Conservation (phyloP, 2,113 vertebrate species). For the Malaclemys terrapin region DNA sequence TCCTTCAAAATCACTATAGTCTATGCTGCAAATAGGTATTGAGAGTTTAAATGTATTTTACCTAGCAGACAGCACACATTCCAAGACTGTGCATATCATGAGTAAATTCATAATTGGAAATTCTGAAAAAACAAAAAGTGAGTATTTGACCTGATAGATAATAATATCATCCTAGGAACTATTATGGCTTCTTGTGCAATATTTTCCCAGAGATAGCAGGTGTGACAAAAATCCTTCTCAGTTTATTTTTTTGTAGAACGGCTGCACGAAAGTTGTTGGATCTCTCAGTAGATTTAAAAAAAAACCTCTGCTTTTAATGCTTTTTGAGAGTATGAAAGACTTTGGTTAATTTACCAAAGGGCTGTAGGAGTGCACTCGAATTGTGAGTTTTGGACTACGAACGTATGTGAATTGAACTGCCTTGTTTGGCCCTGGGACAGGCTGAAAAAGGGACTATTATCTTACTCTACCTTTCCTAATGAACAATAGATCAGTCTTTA, state of each 20-base stretch:
- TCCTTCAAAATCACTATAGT: not conserved
- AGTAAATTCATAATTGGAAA: not conserved
- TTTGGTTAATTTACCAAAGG: not conserved
- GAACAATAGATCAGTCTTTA: not conserved
- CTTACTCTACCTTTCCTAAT: not conserved
- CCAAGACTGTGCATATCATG: not conserved
- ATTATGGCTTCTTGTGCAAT: not conserved
- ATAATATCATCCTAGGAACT: not conserved
- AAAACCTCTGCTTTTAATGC: not conserved
- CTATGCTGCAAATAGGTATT: not conserved
- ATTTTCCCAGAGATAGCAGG: not conserved
- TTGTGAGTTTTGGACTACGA: not conserved
- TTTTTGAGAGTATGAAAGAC: not conserved
- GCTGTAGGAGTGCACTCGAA: no score
- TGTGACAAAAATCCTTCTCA: not conserved
- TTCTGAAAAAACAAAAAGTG: not conserved
- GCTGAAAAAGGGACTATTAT: not conserved
- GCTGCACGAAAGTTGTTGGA: not conserved
- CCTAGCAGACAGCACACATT: not conserved
- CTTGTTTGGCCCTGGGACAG: not conserved
- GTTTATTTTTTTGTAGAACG: not conserved
- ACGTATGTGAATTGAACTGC: not conserved
- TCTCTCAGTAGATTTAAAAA: not conserved
- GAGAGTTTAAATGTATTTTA: not conserved
- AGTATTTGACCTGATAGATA: not conserved